Base-by-base conservation (phyloP, 2,797 vertebrate species). In the Mormyrus proboscirostris region DNA sequence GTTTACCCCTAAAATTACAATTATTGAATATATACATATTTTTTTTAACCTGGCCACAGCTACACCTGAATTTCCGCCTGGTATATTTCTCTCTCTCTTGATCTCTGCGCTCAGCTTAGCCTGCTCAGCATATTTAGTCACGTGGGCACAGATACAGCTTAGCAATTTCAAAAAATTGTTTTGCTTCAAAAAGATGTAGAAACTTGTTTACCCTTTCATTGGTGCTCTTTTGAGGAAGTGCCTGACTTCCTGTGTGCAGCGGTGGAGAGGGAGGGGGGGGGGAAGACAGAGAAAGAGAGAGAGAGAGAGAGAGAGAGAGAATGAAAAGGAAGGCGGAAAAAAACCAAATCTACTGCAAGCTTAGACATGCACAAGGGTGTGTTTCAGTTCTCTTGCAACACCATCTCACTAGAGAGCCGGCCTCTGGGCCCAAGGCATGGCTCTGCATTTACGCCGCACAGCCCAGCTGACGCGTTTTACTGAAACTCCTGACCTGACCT, bases 171-270 rank as follows among this genome's bases (percentile, higher is more conserved):
- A 33, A 14, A 29, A 62, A 5, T 22, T 12, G 57, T 59, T 89
- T 89, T 86, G 5, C 50, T 83, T 88, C 69, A 83, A 55, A 87
- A 87, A 87, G 85, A 87, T 87, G 85, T 41, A 29, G 49, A 51
- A 84, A 84, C 12, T 87, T 87, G 82, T 84, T 87, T 87, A n/a
- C 25, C 47, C 19, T 84, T 59, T 87, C 12, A 25, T 41, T 19
- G 4, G 51, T 44, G 29, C 51, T 5, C 49, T 86, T 89, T 89
- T 89, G 50, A 89, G 89, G 89, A 89, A 89, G 89, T 87, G 16
- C 29, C 10, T 55, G 89, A 87, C 89, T 89, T 89, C 89, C 89
- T 89, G 89, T 87, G 89, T 76, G 84, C 49, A 76, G 41, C 10
- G 8, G 25, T 19, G 29, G 85, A 59, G 51, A 14, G 33, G 25